Evolutionary conservation across 2,113 vertebrate species (phyloP).

Genomic region (Arizona elegans): DNA sequence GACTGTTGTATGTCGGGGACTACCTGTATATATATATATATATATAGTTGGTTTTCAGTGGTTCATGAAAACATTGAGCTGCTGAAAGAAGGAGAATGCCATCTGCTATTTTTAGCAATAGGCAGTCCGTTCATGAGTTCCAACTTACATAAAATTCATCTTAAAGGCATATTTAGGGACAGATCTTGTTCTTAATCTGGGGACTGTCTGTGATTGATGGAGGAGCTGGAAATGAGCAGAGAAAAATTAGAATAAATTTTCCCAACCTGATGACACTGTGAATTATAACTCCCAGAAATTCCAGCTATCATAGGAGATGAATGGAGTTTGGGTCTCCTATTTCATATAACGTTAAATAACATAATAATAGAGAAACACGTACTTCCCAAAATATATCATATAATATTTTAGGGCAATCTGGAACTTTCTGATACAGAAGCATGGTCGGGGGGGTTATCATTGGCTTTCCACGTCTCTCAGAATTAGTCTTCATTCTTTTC

Average conservation of each 20-base stretch:
- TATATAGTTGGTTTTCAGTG: neutral
- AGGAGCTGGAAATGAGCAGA: neutral
- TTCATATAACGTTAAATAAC: neutral
- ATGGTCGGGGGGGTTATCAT: fast-evolving
- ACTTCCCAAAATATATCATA: neutral
- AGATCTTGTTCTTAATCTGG: neutral
- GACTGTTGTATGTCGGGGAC: neutral
- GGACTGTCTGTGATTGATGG: neutral
- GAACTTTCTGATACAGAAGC: fast-evolving
- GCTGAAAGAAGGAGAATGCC: neutral
- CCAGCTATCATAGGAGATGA: neutral
- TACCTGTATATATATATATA: neutral
- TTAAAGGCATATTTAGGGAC: neutral
- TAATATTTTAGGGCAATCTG: neutral
- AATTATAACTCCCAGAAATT: neutral
- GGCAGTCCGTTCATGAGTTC: neutral
- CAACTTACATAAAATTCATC: neutral
- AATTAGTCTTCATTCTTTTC: slow-evolving; percentile 9
- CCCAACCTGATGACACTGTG: neutral
- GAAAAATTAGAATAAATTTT: neutral
- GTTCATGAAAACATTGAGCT: neutral
- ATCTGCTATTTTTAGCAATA: neutral
- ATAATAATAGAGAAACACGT: neutral
- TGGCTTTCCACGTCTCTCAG: neutral
- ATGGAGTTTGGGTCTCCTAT: neutral